phyloP scores from a whole-genome alignment of 2,113 vertebrate genomes.

The Ibidorhyncha struthersii region DNA sequence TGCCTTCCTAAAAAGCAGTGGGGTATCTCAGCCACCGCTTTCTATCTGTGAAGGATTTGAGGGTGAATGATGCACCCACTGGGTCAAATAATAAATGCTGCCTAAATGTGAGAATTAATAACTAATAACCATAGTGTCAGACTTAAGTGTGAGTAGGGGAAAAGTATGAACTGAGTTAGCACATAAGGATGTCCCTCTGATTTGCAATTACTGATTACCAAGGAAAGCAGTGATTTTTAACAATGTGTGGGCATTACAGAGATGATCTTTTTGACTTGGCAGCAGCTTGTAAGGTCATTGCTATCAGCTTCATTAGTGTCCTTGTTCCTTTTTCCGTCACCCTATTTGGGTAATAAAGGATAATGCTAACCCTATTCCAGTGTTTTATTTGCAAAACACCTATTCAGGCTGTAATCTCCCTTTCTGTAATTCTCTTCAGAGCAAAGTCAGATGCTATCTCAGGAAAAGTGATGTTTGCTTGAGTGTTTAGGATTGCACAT shows the following conservation, averaged over 20 bases:
- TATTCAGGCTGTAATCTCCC: not conserved
- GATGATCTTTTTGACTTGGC: not conserved
- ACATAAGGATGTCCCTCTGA: not conserved
- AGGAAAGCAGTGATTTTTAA: not conserved
- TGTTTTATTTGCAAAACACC: not conserved
- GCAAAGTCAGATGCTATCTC: not conserved
- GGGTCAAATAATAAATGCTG: not conserved
- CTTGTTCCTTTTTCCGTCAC: not conserved
- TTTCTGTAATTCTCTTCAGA: not conserved
- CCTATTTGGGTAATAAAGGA: not conserved
- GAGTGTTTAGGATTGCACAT: not conserved
- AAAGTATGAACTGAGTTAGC: not conserved
- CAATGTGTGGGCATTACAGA: not conserved
- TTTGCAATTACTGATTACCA: slow-evolving; percentile 12
- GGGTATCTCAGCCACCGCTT: not conserved
- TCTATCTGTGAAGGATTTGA: not conserved
- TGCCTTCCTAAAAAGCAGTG: not conserved
- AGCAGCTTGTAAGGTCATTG: not conserved
- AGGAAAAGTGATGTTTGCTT: not conserved
- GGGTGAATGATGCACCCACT: not conserved
- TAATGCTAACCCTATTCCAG: not conserved
- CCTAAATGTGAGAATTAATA: slow-evolving; percentile 14
- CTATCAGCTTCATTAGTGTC: not conserved
- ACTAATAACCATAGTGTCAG: not conserved
- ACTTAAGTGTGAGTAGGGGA: not conserved